Evolutionary conservation across 2,113 vertebrate species (phyloP).

Genomic region (Lampris incognitus): DNA sequence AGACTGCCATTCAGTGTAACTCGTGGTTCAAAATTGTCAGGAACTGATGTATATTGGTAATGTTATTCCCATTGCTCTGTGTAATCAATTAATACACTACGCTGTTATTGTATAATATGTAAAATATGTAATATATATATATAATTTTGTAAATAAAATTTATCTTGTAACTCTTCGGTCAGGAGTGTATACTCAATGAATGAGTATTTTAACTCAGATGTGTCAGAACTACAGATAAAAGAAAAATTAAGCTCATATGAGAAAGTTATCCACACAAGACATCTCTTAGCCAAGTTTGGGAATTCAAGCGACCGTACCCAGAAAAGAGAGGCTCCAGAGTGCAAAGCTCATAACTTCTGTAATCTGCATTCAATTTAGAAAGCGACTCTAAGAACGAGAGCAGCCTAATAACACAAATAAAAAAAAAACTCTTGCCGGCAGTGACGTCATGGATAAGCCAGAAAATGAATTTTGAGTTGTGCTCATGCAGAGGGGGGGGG

Average conservation of each 20-base stretch:
- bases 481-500: too few relatives aligned
- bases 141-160: constrained; percentile 80
- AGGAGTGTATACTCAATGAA: not conserved
- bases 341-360: not conserved
- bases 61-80: not conserved
- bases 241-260: not conserved
- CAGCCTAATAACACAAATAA: too few relatives aligned
- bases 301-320: not conserved
- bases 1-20: not conserved
- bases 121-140: constrained; percentile 79
- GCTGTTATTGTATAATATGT: constrained; percentile 81
- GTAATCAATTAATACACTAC: constrained; percentile 31
- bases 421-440: too few relatives aligned
- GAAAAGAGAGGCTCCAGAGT: not conserved
- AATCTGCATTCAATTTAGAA: not conserved
- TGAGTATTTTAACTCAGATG: too few relatives aligned
- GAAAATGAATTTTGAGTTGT: not conserved
- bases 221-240: not conserved
- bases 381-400: too few relatives aligned
- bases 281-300: not conserved
- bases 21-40: not conserved
- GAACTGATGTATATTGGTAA: too few relatives aligned
- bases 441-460: too few relatives aligned
- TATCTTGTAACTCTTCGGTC: constrained; percentile 40
- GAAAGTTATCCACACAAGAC: not conserved